These are phyloP conservation scores for Oscheius sp. DNA, from an alignment of 2,888 invertebrate genomes.

Conservation along the genomic window DNA sequence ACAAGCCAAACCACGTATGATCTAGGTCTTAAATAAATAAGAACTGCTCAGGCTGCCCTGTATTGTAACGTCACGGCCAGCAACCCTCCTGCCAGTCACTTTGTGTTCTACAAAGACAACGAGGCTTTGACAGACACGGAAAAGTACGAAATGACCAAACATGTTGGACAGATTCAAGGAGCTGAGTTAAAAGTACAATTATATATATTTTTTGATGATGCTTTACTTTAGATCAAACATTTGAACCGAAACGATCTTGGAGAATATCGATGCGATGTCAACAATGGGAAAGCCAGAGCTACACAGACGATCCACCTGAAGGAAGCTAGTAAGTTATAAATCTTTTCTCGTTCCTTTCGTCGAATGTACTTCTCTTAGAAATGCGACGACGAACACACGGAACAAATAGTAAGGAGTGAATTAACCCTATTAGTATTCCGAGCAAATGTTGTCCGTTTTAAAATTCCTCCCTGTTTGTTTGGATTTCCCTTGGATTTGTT, in stretches of 20 bases:
- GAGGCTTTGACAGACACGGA: constrained; percentile 45
- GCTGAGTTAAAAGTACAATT: constrained; percentile 43
- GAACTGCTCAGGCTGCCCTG: constrained; percentile 45
- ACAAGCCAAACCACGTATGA: not conserved
- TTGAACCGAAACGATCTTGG: constrained; percentile 60
- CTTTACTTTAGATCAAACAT: constrained; percentile 51
- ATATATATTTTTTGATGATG: not conserved
- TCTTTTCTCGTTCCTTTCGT: not conserved
- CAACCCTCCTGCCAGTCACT: constrained; percentile 56
- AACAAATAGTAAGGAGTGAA: not conserved
- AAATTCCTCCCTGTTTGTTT: not conserved
- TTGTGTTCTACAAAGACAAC: constrained; percentile 54
- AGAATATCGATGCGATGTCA: constrained; percentile 62
- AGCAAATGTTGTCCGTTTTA: constrained; percentile 5
- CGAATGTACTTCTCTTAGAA: constrained; percentile 13
- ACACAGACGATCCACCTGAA: constrained; percentile 56
- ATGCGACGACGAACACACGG: not conserved
- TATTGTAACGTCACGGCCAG: constrained; percentile 61
- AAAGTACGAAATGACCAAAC: constrained; percentile 47
- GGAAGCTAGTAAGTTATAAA: constrained; percentile 53
- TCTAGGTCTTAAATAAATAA: not conserved
- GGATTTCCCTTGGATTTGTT: not conserved
- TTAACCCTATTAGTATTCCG: not conserved
- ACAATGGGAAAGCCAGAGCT: constrained; percentile 61
- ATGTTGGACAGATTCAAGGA: constrained; percentile 48